phyloP scores from a whole-genome alignment of 2,888 invertebrate species.

The Chalcosyrphus nemorum region DNA sequence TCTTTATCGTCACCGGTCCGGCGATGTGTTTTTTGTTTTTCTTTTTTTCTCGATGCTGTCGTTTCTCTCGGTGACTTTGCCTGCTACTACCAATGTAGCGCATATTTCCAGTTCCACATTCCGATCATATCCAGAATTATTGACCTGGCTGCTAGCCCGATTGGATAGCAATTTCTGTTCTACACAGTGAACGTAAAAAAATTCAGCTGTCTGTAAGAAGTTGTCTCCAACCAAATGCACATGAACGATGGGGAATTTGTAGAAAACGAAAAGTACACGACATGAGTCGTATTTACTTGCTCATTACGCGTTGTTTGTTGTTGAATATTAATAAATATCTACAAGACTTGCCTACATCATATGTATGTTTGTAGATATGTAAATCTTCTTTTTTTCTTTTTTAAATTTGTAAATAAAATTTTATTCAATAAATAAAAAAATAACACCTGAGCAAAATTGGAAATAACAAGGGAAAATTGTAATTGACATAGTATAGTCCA shows the following conservation, averaged over 20 bases:
- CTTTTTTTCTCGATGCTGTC: constrained; percentile 12
- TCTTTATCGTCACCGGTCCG: constrained; percentile 37
- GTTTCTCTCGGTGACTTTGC: constrained; percentile 5
- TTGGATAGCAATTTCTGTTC: constrained; percentile 28
- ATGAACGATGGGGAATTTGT: neutral
- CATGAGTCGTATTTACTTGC: neutral
- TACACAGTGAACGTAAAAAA: neutral
- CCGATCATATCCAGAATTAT: constrained; percentile 57
- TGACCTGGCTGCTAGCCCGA: constrained; percentile 18
- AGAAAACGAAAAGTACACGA: neutral
- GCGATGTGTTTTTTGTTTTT: constrained; percentile 5
- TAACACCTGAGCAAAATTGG: too few relatives aligned
- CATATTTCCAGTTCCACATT: constrained; percentile 56
- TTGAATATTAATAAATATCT: too few relatives aligned
- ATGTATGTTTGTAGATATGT: too few relatives aligned
- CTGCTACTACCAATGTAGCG: constrained; percentile 32
- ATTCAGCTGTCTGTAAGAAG: neutral
- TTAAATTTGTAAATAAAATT: too few relatives aligned
- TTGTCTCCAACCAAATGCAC: neutral
- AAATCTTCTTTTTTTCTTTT: too few relatives aligned
- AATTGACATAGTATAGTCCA: too few relatives aligned
- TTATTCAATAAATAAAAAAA: too few relatives aligned
- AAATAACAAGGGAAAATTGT: too few relatives aligned
- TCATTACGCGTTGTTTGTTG: neutral
- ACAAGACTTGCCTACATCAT: too few relatives aligned